phyloP scores from a whole-genome alignment of 2,797 vertebrate genomes.

The Crenichthys baileyi region DNA sequence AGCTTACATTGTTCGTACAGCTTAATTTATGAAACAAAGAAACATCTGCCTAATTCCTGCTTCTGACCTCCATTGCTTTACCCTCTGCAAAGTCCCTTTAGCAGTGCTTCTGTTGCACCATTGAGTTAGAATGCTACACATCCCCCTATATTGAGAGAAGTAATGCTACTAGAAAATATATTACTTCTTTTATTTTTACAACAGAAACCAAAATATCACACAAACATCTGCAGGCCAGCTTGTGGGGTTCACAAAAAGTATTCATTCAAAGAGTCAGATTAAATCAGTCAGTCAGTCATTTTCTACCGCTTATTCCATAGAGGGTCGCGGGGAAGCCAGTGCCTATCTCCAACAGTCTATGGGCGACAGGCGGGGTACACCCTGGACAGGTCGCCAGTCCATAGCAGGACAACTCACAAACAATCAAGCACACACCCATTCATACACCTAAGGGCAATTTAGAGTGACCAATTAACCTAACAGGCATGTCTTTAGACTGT shows the following conservation, averaged over 20 bases:
- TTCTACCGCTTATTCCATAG: too few relatives aligned
- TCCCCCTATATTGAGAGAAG: background rate
- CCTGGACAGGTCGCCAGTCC: too few relatives aligned
- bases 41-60: slow-evolving; percentile 45
- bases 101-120: background rate
- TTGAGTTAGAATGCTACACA: background rate
- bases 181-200: background rate
- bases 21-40: slow-evolving; percentile 50
- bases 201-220: background rate
- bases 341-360: too few relatives aligned
- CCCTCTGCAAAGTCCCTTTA: slow-evolving; percentile 8
- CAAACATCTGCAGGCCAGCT: background rate
- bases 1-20: slow-evolving; percentile 27
- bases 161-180: background rate
- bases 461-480: too few relatives aligned
- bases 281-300: too few relatives aligned
- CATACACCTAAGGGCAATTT: too few relatives aligned
- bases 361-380: too few relatives aligned
- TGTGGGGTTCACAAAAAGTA: background rate
- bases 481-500: too few relatives aligned
- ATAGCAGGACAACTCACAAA: too few relatives aligned
- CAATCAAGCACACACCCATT: too few relatives aligned
- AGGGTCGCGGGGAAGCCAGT: too few relatives aligned
- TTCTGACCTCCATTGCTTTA: slow-evolving; percentile 17
- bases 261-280: background rate